Evolutionary conservation across 2,888 invertebrate genomes (phyloP).

Genomic region (Gymnoscelis rufifasciata): DNA sequence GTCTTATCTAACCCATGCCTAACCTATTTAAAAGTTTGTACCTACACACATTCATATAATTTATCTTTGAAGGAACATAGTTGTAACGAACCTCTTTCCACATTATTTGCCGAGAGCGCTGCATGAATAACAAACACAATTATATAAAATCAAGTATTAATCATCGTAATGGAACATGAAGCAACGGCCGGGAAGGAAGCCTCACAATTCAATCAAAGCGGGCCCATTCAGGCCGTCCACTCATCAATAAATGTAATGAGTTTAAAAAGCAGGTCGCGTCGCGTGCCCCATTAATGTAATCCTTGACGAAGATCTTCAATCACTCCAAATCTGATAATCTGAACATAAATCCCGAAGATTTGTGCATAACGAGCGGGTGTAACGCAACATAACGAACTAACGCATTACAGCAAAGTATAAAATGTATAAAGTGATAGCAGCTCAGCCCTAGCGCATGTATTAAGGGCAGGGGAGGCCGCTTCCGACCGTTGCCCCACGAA

Average conservation of each 20-base stretch:
- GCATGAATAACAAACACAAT: conserved; percentile 22
- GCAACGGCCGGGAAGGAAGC: conserved; percentile 8
- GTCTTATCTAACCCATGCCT: not conserved
- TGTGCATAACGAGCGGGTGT: too few relatives aligned
- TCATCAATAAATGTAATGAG: conserved; percentile 21
- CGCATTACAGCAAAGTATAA: not conserved
- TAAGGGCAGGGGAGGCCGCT: conserved; percentile 25
- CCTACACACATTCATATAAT: too few relatives aligned
- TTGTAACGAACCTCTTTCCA: conserved; percentile 25
- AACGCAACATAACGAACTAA: too few relatives aligned
- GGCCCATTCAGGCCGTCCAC: conserved; percentile 17
- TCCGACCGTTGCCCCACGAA: conserved; percentile 16
- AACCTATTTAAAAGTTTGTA: not conserved
- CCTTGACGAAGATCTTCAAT: conserved; percentile 10
- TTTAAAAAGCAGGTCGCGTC: conserved; percentile 17
- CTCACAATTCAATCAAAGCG: conserved; percentile 17
- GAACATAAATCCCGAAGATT: not conserved
- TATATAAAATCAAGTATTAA: not conserved
- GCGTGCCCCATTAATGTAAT: conserved; percentile 21
- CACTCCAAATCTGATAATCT: too few relatives aligned
- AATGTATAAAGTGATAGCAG: not conserved
- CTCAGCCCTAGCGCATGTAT: conserved; percentile 24
- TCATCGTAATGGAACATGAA: not conserved
- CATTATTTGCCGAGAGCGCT: conserved; percentile 23
- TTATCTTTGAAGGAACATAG: too few relatives aligned